Percentiles rank a stretch among this genome's conserved stretches.
Evolutionary conservation across 2,888 invertebrate genomes (phyloP).

Genomic region (Ypsolopha scabrella): DNA sequence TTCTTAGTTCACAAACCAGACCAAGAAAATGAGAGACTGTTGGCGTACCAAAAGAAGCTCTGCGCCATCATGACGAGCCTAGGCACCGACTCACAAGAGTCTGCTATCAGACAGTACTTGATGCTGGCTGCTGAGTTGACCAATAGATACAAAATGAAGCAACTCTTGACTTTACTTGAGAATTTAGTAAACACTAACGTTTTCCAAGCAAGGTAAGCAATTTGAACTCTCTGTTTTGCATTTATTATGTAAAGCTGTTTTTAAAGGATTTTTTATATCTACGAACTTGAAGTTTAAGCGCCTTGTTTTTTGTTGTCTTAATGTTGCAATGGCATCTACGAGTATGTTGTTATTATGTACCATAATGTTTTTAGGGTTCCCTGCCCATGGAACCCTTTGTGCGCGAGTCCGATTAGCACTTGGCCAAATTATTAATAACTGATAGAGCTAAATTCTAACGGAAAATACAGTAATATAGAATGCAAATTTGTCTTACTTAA

Average conservation of each 20-base stretch:
- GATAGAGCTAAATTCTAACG: too few relatives aligned
- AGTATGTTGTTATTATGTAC: too few relatives aligned
- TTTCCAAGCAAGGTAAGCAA: constrained; percentile 78
- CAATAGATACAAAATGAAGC: constrained; percentile 80
- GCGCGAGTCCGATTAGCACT: too few relatives aligned
- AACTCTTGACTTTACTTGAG: constrained; percentile 81
- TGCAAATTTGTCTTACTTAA: too few relatives aligned
- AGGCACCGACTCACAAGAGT: constrained; percentile 80
- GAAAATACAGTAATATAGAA: too few relatives aligned
- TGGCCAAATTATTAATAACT: too few relatives aligned
- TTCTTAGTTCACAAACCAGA: constrained; percentile 84
- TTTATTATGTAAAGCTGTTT: not conserved
- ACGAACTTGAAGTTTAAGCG: too few relatives aligned
- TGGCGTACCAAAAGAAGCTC: constrained; percentile 77
- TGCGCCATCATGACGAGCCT: constrained; percentile 75
- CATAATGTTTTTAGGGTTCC: too few relatives aligned
- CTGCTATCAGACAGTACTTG: constrained; percentile 81
- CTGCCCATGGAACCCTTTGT: too few relatives aligned
- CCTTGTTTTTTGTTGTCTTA: too few relatives aligned
- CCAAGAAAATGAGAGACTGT: constrained; percentile 76
- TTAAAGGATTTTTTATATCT: not conserved
- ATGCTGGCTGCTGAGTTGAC: constrained; percentile 78
- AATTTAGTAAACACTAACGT: constrained; percentile 79
- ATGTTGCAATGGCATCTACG: too few relatives aligned
- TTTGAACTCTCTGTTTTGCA: too few relatives aligned